Conservation (phyloP, 2,888 invertebrate genomes). For the Dugesia japonica region DNA sequence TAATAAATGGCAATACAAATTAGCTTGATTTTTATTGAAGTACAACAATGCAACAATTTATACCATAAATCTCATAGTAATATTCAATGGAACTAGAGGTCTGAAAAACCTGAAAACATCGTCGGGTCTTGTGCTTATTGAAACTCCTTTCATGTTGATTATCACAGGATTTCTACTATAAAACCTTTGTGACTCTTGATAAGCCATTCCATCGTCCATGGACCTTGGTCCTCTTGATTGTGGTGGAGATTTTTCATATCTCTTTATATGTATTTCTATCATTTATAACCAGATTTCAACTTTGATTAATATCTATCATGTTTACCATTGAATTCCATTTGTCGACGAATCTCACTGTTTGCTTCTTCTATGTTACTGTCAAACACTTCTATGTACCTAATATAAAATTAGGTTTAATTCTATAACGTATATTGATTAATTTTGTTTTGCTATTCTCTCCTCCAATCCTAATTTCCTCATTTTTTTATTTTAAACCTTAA, state of each 20-base stretch:
- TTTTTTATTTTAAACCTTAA: background rate
- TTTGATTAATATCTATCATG: background rate
- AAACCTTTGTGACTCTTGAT: background rate
- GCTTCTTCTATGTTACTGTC: background rate
- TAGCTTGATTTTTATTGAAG: no score
- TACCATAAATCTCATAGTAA: background rate
- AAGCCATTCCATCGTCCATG: background rate
- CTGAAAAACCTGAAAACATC: background rate
- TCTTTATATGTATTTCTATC: conserved; percentile 6
- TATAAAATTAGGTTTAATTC: background rate
- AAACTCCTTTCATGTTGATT: background rate
- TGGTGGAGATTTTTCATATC: background rate
- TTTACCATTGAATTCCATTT: background rate
- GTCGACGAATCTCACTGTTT: background rate
- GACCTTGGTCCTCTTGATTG: background rate
- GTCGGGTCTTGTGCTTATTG: background rate
- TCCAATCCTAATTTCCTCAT: background rate
- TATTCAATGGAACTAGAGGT: background rate
- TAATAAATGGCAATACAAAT: no score
- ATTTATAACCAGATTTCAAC: background rate
- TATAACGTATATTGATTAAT: background rate
- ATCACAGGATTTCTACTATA: background rate
- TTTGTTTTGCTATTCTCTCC: background rate
- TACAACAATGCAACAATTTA: no score
- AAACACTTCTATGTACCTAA: conserved; percentile 8